Conservation (phyloP, 2,797 vertebrate species). For the Chromobotia macracanthus region DNA sequence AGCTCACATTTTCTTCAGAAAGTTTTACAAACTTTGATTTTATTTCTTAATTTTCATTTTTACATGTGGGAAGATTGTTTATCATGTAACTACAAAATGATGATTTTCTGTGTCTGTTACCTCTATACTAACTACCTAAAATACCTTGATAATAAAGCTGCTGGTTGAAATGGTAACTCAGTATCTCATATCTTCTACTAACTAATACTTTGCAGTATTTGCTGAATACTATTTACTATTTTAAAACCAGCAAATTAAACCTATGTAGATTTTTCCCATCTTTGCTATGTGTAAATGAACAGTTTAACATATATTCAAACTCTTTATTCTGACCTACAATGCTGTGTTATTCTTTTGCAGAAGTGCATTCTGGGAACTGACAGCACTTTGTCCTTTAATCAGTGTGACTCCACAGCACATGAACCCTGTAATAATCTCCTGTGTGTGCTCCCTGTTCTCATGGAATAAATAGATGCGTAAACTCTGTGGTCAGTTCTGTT, state of each 20-base stretch:
- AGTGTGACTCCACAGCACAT: slow-evolving; percentile 58
- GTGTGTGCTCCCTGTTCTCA: slow-evolving; percentile 63
- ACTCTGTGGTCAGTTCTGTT: slow-evolving; percentile 62
- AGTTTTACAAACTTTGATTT: no score
- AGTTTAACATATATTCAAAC: slow-evolving; percentile 32
- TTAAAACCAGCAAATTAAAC: not conserved
- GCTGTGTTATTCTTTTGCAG: slow-evolving; percentile 36
- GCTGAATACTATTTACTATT: not conserved
- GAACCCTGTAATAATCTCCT: slow-evolving; percentile 61
- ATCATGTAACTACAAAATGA: not conserved
- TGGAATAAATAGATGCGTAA: slow-evolving; percentile 61
- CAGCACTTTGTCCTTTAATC: slow-evolving; percentile 43
- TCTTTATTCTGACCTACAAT: slow-evolving; percentile 31
- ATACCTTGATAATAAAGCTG: no score
- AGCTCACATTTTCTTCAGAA: no score
- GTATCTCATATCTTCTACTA: no score
- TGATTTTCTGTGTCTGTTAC: no score
- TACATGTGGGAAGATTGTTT: not conserved
- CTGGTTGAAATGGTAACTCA: no score
- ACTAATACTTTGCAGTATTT: no score
- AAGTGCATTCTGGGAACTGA: slow-evolving; percentile 30
- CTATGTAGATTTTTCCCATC: slow-evolving; percentile 3
- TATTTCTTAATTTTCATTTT: not conserved
- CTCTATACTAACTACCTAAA: no score
- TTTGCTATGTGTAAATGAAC: slow-evolving; percentile 23